Percentiles rank a stretch among this genome's conserved stretches.
Evolutionary conservation across 2,113 vertebrate genomes (phyloP).

Genomic region (Saguinus midas): DNA sequence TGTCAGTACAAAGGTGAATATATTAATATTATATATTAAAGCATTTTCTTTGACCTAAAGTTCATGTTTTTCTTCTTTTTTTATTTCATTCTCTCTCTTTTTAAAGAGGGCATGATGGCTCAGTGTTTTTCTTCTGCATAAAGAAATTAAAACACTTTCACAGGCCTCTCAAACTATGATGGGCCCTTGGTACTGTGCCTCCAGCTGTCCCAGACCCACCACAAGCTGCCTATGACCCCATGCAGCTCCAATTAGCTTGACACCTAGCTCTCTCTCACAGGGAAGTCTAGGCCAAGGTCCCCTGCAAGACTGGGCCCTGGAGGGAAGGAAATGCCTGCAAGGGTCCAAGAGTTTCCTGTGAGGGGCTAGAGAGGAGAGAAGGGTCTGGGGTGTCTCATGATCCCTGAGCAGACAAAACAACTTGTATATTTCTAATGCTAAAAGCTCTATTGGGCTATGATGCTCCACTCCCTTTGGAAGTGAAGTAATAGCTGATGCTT

Average conservation of each 20-base stretch:
- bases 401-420: not conserved
- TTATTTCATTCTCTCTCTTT: not conserved
- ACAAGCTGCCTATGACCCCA: not conserved
- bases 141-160: not conserved
- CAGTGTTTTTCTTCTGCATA: too few species aligned
- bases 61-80: slow-evolving; percentile 3
- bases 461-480: not conserved
- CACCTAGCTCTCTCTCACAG: not conserved
- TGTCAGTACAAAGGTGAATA: not conserved
- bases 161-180: not conserved
- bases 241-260: not conserved
- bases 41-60: not conserved
- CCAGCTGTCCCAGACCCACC: too few species aligned
- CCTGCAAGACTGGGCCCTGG: not conserved
- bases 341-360: not conserved
- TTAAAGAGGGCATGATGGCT: too few species aligned
- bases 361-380: not conserved
- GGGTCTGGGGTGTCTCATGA: accelerated
- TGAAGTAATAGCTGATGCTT: not conserved
- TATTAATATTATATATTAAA: not conserved
- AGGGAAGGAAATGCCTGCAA: not conserved
- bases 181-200: not conserved
- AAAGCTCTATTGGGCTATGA: not conserved
- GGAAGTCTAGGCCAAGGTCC: not conserved
- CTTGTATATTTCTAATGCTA: not conserved